Base-by-base conservation (phyloP, 2,888 invertebrate species). In the Trichogramma dendrolimi region DNA sequence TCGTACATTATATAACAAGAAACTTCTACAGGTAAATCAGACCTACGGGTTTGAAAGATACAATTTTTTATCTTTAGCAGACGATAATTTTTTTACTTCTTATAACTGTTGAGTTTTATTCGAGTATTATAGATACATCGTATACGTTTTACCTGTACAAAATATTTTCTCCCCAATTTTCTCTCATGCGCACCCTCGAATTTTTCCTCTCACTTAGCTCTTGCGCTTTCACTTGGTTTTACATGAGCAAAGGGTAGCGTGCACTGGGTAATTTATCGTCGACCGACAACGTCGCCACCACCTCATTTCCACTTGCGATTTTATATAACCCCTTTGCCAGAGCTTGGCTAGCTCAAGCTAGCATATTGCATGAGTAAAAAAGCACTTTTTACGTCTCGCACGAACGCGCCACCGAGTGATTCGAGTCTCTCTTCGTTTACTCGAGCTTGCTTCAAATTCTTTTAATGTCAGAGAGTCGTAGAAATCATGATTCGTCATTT, bases 191-290 rank as follows among this genome's bases (percentile, higher is more conserved):
- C 11, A 39, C 41, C 27, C 53, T 10, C 42, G 11, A 54, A 38
- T 60, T 64, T 56, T 54, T 62, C 56, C 59, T 57, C 62, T 59
- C 53, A 58, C 55, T 63, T 65, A 65, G 62, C 61, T 55, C 53
- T 62, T 55, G n/a, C 43, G 27, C 55, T 53, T 54, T 47, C 46
- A n/a, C 56, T 40, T 49, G 47, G 49, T 62, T 59, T 66, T 62
- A 55, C 60, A 51, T 43, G 42, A 41, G n/a, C 40, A 47, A 38
- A 11, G 48, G 48, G 11, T 48, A 39, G 11, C 59, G 54, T 47
- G 53, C 51, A 56, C 47, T 53, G 58, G 57, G 61, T 65, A 61
- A 65, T 65, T 62, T 65, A 65, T 66, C 52, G 60, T 62, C 60
- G 56, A 40, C 38, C 57, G 55, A 55, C 27, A 27, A 27, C 27